phyloP scores from a whole-genome alignment of 1,140 invertebrate genomes.

The Dendroctonus valens region DNA sequence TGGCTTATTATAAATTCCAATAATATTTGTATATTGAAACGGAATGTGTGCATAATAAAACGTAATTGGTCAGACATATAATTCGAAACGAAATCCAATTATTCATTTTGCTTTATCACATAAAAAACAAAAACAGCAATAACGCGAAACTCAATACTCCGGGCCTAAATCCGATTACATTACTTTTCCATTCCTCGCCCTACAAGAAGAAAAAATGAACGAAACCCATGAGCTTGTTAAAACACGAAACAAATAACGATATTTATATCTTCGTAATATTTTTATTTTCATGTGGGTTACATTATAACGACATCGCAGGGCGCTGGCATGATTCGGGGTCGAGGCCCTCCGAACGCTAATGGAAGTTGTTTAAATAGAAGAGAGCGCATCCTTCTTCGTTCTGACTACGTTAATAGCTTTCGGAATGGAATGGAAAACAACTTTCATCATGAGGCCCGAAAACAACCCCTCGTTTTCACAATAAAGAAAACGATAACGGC shows the following conservation, averaged over 20 bases:
- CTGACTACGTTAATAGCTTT: slow-evolving; percentile 47
- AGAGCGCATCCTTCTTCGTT: slow-evolving; percentile 46
- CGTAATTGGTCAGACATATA: no score
- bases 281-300: slow-evolving; percentile 18
- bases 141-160: no score
- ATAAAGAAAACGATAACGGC: slow-evolving; percentile 36
- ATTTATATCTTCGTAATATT: slow-evolving; percentile 14
- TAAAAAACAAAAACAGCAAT: no score
- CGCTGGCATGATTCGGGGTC: slow-evolving; percentile 9
- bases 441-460: slow-evolving; percentile 39
- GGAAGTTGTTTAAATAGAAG: slow-evolving; percentile 48
- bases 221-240: slow-evolving; percentile 1
- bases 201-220: background rate
- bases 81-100: no score
- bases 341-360: slow-evolving; percentile 37
- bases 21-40: no score
- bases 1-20: no score
- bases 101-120: no score
- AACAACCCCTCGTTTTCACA: slow-evolving; percentile 37
- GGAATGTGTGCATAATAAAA: no score
- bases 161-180: no score
- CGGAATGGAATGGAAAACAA: slow-evolving; percentile 48
- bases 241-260: slow-evolving; percentile 3
- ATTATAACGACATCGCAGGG: slow-evolving; percentile 2
- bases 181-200: no score